phyloP scores from a whole-genome alignment of 2,888 invertebrate genomes.

The Morpho deidamia region DNA sequence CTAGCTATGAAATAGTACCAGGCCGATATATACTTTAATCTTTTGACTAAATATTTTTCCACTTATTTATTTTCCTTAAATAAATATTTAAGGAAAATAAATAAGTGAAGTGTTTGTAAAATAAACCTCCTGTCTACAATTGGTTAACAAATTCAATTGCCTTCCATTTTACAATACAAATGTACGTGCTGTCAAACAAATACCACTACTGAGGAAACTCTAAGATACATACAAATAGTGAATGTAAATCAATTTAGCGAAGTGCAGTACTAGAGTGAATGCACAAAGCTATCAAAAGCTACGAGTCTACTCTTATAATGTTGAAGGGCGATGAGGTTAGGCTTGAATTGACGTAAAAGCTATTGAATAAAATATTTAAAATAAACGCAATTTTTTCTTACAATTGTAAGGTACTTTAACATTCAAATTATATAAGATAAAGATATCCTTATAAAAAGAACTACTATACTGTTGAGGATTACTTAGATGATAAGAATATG shows the following conservation, averaged over 20 bases:
- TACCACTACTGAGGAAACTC: conserved; percentile 3
- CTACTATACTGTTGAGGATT: no score
- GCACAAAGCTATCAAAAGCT: conserved; percentile 13
- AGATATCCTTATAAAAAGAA: no score
- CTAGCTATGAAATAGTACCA: no score
- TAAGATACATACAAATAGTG: conserved; percentile 19
- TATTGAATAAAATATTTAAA: neutral
- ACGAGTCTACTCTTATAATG: conserved; percentile 23
- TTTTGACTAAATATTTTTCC: no score
- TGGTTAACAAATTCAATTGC: neutral
- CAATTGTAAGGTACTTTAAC: no score
- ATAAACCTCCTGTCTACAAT: no score
- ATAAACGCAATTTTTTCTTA: neutral
- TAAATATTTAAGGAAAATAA: no score
- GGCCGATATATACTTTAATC: no score
- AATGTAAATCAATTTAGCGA: conserved; percentile 34
- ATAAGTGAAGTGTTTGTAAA: no score
- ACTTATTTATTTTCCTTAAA: no score
- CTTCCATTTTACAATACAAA: conserved; percentile 1
- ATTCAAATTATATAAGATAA: no score
- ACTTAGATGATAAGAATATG: no score
- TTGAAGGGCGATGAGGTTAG: neutral
- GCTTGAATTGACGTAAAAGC: neutral
- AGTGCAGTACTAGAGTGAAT: conserved; percentile 33
- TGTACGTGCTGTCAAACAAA: neutral